phyloP scores from a whole-genome alignment of 23 tunicate species.

The Clavelina lepadiformis region DNA sequence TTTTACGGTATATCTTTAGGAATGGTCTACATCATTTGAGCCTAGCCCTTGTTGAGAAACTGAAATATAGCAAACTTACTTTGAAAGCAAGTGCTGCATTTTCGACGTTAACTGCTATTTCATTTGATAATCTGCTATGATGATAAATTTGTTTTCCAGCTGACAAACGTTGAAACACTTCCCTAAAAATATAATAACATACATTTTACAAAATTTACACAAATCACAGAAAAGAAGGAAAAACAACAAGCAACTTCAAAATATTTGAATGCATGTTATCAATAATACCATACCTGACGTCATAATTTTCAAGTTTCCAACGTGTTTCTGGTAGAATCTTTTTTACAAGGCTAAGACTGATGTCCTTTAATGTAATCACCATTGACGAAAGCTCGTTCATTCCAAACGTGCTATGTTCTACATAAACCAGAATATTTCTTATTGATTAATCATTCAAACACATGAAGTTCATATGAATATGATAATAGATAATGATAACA shows the following conservation, averaged over 20 bases:
- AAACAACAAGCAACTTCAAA: background rate
- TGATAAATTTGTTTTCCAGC: constrained; percentile 1
- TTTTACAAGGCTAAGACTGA: constrained; percentile 26
- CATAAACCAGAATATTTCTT: too few relatives aligned
- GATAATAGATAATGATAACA: too few relatives aligned
- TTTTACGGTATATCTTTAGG: too few relatives aligned
- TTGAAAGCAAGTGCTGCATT: too few relatives aligned
- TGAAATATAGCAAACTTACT: too few relatives aligned
- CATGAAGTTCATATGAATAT: background rate
- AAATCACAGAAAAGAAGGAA: background rate
- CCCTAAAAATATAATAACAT: constrained; percentile 1
- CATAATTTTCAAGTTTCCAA: constrained; percentile 5
- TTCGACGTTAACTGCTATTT: too few relatives aligned
- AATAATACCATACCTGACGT: constrained; percentile 32
- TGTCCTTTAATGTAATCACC: constrained; percentile 16
- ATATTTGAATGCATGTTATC: background rate
- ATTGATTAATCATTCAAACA: background rate
- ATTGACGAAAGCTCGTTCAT: constrained; percentile 19
- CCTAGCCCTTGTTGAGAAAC: too few relatives aligned
- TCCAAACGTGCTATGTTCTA: constrained; percentile 26
- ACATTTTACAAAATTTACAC: background rate
- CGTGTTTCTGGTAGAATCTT: constrained; percentile 45
- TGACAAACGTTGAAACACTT: constrained; percentile 27
- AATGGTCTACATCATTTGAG: too few relatives aligned
- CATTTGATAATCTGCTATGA: too few relatives aligned